Percentiles rank a stretch among this genome's conserved stretches.
These are phyloP conservation scores for Dorcus parallelipipedus DNA, from an alignment of 2,888 invertebrate species.

Conservation along the genomic window DNA sequence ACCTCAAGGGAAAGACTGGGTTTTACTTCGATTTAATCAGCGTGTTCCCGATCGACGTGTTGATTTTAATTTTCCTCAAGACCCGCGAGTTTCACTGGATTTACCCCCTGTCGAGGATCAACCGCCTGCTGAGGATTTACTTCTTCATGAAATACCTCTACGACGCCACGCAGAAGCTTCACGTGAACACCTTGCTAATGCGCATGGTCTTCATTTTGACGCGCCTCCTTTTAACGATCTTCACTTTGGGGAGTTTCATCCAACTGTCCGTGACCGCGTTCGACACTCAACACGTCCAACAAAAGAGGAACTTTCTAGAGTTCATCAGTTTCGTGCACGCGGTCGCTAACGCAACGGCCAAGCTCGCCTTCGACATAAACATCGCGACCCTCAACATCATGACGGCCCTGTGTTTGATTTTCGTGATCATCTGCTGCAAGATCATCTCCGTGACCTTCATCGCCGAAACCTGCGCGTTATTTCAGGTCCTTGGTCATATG, in stretches of 20 bases:
- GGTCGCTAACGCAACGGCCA: constrained; percentile 6
- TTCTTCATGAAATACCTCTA: constrained; percentile 8
- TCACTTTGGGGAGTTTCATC: constrained; percentile 5
- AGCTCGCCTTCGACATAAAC: neutral
- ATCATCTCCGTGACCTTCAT: constrained; percentile 7
- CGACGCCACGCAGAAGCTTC: constrained; percentile 16
- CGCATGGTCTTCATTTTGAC: constrained; percentile 10
- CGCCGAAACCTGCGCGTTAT: constrained; percentile 12
- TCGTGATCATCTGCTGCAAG: constrained; percentile 5
- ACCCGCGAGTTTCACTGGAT: neutral
- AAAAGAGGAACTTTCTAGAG: neutral
- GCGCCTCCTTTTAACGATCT: constrained; percentile 5
- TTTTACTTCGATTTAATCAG: constrained; percentile 24
- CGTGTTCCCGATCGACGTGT: constrained; percentile 24
- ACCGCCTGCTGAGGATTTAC: constrained; percentile 14
- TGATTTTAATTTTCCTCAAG: constrained; percentile 11
- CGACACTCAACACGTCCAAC: neutral
- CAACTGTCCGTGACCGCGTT: neutral
- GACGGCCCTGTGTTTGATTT: neutral
- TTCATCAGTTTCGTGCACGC: constrained; percentile 3
- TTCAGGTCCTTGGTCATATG: constrained; percentile 6
- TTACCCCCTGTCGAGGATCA: constrained; percentile 4
- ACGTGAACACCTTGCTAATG: constrained; percentile 17
- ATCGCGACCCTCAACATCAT: neutral
- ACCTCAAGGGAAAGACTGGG: constrained; percentile 18